Conservation (phyloP, 2,113 vertebrate genomes). For the human (Homo sapiens) region GRCh38 chr9:78965001-78965500, state of each 20-base stretch:
- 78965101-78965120: not conserved
- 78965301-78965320: too few relatives aligned
- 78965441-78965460: not conserved
- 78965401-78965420: not conserved
- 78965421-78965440: not conserved
- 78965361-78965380: not conserved
- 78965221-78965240: not conserved
- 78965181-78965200: not conserved
- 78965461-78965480: not conserved
- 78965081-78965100: not conserved
- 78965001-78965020: not conserved
- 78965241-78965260: not conserved
- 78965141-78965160: not conserved
- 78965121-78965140: not conserved
- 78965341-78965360: too few relatives aligned
- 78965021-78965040: conserved; percentile 4
- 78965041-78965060: not conserved
- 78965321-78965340: too few relatives aligned
- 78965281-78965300: too few relatives aligned
- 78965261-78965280: too few relatives aligned
- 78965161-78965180: not conserved
- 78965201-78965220: not conserved
- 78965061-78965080: not conserved
- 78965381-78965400: not conserved
- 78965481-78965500: not conserved